Base-by-base conservation (phyloP, 2,888 invertebrate species). In the Drosophila siamana region DNA sequence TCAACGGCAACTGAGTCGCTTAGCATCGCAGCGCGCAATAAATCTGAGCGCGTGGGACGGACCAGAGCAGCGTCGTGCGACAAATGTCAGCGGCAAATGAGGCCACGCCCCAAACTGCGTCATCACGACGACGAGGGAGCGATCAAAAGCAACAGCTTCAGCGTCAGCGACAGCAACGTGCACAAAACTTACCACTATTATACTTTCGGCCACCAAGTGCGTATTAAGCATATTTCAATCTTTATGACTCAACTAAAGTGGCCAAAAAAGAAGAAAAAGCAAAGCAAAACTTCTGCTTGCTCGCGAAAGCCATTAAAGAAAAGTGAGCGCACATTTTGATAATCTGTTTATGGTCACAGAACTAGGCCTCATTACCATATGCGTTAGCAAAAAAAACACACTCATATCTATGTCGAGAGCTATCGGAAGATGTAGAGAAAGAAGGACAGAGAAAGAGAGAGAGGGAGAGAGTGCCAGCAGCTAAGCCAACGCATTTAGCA, bases 361-460 rank as follows among this genome's bases (percentile, higher is more conserved):
- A 88, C 89, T 89, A 74, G 90, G 89, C 80, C 89, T 88, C 78
- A 84, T 90, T 89, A 84, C 78, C 90, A 90, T 90, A 89, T 70
- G 77, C 30, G 75, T 56, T 40, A 26, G 38, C 40, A 64, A 28
- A 30, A 51, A 63, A 38, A 24, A 64, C 50, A 55, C 48, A 80
- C 61, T 67, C 62, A 66, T 73, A 70, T 69, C 67, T 50, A 64
- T 47, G 67, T 44, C 56, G 47, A 46, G 43, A 19, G 61, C 47
- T 16, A 22, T 22, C 1, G 22, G 8, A 13, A 43, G 8, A 54
- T 11, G 9, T 16, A 24, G n/a, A 22, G 15, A 28, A 2, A 48
- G 8, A 26, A 4, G 26, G 41, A 48, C 7, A n/a, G 40, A 48
- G 8, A 26, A 4, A 26, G 41, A 48, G 11, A n/a, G 40, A 11